Base-by-base conservation (phyloP, 2,113 vertebrate species). In the Lates calcarifer region DNA sequence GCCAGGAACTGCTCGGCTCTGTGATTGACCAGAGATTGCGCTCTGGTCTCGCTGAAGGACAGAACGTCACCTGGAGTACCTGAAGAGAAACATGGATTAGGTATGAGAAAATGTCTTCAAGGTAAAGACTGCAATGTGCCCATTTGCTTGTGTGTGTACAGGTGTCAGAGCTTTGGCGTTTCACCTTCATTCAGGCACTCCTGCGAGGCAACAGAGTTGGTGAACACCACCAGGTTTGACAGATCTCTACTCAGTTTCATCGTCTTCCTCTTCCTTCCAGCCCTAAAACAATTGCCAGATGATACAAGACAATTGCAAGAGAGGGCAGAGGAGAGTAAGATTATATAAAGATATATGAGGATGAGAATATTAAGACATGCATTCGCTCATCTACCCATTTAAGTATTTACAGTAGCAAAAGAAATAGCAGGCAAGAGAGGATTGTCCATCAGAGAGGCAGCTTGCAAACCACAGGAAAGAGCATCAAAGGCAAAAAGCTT, bases 211-310 rank as follows among this genome's bases (percentile, higher is more conserved):
- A 99, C 96, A 0, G 98, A 99, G 89, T 98, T 99, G 0, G 97
- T 98, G 89, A 98, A 98, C 29, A 98, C 95, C 81, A 99, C 98
- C 41, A 99, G 91, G 82, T 98, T 97, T 1, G 98, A 99, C 26
- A 99, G 95, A 73, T 97, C 98, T 69, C 98, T 94, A 68, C 97
- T 99, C 62, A 99, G 95, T 81, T 99, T 98, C 95, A 99, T 97
- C 0, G 98, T 99, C 91, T 96, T 99, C 86, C 97, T 96, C 74
- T 97, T 96, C 33, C 95, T 95, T 41, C 94, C 95, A 72, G 95
- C 85, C 85, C 98, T 98, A 83, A 22, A 74, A 82, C 31, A 69
- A 71, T 24, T 22, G 18, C 15, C 73, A 64, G 56, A 73, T 17
- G 39, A 71, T 33, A 81, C 37, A 43, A 29, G 41, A 64, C n/a